A percentile compares a stretch with the other conserved stretches of the same genome.
Evolutionary conservation across 2,888 invertebrate species (phyloP).

Genomic region (Agrotis segetum): DNA sequence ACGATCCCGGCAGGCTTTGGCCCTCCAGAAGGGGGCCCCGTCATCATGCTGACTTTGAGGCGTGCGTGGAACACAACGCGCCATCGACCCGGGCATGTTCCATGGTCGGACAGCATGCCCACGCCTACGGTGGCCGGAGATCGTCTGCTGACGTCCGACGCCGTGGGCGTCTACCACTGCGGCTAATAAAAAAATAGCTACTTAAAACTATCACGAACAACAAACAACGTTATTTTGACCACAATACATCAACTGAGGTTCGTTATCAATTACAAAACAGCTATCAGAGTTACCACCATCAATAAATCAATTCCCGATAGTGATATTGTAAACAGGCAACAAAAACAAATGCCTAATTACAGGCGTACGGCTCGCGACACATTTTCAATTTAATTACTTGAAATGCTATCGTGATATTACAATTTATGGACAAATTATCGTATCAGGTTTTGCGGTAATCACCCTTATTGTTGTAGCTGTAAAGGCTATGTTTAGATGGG

Average conservation of each 20-base stretch:
- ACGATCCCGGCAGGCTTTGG: too few species aligned
- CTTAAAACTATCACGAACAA: not conserved
- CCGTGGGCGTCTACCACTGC: too few species aligned
- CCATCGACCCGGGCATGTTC: too few species aligned
- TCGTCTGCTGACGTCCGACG: too few species aligned
- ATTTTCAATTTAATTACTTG: conserved; percentile 47
- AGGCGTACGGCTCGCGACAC: conserved; percentile 26
- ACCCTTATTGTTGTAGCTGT: conserved; percentile 6
- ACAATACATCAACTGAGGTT: conserved; percentile 19
- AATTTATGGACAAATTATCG: conserved; percentile 27
- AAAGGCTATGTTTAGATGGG: conserved; percentile 33
- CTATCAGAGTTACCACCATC: conserved; percentile 9
- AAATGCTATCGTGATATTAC: conserved; percentile 36
- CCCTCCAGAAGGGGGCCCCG: too few species aligned
- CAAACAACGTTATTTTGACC: not conserved
- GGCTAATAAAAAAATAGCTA: too few species aligned
- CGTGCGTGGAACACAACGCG: too few species aligned
- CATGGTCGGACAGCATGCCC: too few species aligned
- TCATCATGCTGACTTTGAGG: too few species aligned
- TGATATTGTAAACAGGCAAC: conserved; percentile 52
- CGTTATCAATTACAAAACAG: conserved; percentile 35
- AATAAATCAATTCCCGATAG: conserved; percentile 55
- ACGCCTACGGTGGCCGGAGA: too few species aligned
- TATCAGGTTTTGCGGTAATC: conserved; percentile 44
- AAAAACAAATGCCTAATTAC: conserved; percentile 56